Evolutionary conservation across 2,113 vertebrate species (phyloP), one percentile per base, ranked within the genome.

Genomic region (Galeopterus variegatus): DNA sequence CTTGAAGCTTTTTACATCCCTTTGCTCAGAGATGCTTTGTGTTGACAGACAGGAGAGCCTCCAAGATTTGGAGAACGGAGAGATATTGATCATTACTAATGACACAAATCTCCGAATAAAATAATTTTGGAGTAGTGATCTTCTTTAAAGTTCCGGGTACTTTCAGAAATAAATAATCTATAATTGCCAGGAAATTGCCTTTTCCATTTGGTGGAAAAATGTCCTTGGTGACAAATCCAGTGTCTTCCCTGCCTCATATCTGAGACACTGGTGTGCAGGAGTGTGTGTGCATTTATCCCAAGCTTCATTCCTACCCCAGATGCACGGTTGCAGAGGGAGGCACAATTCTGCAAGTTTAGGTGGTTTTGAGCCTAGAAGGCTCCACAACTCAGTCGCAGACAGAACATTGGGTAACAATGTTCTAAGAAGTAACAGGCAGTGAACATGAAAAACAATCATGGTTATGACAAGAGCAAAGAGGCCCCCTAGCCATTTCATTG

Each of bases 91-190:
- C 5, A 11, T 79, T 72, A 60, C 50, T 36, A 69, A 88, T 73
- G 70, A 83, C 26, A 19, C 23, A 67, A 10, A 64, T 54, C 15
- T 87, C 85, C 64, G 70, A 70, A 60, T 82, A 14, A 70, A 92
- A 80, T 9, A n/a, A 5, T 95, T 93, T 92, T 11, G 26, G 54
- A 56, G 36, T 24, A 83, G 50, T 1, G 52, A 75, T 82, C 12
- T 19, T 41, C 28, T 88, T 81, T 81, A 33, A 76, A 81, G 50
- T 60, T 83, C 81, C 86, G 19, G 41, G 24, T 83, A 75, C 24
- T 70, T 88, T 92, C 48, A 90, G 70, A 93, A 90, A 76, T 45
- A 67, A 69, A 90, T 62, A 50, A 69, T 36, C 60, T 67, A 8
- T 41, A 85, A 62, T 62, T 54, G 86, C 19, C 50, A 83, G 45